These are phyloP conservation scores for Gymnothorax javanicus DNA, from an alignment of 2,797 vertebrate species.

Conservation along the genomic window DNA sequence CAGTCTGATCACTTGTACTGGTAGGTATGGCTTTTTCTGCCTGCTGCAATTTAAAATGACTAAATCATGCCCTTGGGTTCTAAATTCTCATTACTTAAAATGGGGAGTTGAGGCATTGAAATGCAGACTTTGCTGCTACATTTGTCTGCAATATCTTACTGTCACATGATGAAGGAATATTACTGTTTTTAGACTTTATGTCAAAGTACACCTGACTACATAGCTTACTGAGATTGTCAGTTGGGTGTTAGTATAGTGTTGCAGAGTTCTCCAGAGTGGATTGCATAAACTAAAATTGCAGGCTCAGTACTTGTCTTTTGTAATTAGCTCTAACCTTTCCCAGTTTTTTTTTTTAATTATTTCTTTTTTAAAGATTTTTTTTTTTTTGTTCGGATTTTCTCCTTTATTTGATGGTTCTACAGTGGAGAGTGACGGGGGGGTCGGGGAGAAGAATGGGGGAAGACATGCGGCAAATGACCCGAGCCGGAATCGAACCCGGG, in stretches of 20 bases:
- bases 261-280: neutral
- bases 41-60: neutral
- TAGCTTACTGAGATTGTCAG: neutral
- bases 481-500: too few species aligned
- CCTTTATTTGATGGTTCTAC: too few species aligned
- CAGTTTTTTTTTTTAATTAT: neutral
- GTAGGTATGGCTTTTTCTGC: neutral
- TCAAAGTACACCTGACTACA: neutral
- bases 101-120: neutral
- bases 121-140: neutral
- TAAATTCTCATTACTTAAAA: neutral
- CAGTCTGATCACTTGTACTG: neutral
- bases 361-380: too few species aligned
- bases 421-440: too few species aligned
- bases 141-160: neutral
- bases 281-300: neutral
- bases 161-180: conserved; percentile 11
- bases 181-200: neutral
- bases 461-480: too few species aligned
- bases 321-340: neutral
- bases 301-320: neutral
- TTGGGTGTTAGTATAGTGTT: conserved; percentile 5
- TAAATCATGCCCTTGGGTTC: neutral
- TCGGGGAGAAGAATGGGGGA: too few species aligned
- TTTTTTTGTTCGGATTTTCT: too few species aligned